These are phyloP conservation scores for Urocitellus parryii DNA, from an alignment of 2,113 vertebrate genomes.

Conservation along the genomic window DNA sequence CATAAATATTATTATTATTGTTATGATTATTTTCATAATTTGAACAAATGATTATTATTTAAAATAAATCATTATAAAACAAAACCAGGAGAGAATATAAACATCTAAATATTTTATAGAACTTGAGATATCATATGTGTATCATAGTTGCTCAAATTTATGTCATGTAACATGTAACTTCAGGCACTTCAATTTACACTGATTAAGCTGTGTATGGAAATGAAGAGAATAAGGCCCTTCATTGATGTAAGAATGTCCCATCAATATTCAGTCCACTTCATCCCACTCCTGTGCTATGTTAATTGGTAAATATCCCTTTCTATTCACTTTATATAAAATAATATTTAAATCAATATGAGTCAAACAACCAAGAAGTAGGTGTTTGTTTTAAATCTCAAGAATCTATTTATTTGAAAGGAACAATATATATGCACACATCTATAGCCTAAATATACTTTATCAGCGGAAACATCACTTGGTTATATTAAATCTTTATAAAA, in stretches of 20 bases:
- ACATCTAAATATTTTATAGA: not conserved
- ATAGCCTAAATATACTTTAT: not conserved
- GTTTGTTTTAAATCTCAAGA: not conserved
- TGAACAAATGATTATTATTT: not conserved
- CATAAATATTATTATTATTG: constrained; percentile 13
- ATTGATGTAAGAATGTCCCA: not conserved
- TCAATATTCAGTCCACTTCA: not conserved
- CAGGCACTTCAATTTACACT: not conserved
- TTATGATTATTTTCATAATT: not conserved
- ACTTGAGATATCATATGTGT: not conserved
- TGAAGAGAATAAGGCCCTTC: not conserved
- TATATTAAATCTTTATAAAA: not conserved
- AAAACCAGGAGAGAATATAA: not conserved
- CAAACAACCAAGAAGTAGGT: not conserved
- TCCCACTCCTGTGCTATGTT: not conserved
- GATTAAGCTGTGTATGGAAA: not conserved
- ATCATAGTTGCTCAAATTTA: not conserved
- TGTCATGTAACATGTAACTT: not conserved
- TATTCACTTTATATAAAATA: not conserved
- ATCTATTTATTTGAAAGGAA: not conserved
- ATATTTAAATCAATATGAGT: not conserved
- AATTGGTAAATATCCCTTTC: not conserved
- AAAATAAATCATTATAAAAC: constrained; percentile 35
- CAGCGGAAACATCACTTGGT: not conserved
- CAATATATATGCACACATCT: not conserved